Conservation (phyloP, 2,113 vertebrate species). For the Tachysurus vachellii region DNA sequence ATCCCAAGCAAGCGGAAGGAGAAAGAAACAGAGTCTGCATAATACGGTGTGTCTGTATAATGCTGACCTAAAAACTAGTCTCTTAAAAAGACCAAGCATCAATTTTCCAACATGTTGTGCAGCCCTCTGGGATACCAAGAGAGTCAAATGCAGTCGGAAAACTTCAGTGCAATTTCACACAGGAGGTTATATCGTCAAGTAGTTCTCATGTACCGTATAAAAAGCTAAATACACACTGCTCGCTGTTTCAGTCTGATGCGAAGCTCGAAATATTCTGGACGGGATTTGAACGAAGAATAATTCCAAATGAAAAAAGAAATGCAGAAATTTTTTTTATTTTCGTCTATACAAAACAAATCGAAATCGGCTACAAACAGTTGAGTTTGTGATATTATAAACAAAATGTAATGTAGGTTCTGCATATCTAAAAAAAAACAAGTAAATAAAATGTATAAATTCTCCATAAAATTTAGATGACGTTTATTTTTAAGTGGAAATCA, state of each 20-base stretch:
- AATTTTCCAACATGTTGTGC: constrained; percentile 42
- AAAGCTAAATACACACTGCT: neutral
- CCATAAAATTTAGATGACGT: neutral
- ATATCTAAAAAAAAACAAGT: neutral
- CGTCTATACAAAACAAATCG: neutral
- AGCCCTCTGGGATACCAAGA: constrained; percentile 13
- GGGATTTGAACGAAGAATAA: neutral
- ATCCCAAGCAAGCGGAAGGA: constrained; percentile 41
- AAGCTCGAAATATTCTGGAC: neutral
- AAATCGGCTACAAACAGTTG: neutral
- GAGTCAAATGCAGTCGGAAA: neutral
- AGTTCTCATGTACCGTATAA: neutral
- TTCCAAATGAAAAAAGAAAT: neutral
- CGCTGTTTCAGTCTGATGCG: neutral
- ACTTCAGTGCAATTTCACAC: neutral
- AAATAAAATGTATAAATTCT: neutral
- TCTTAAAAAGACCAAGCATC: constrained; percentile 45
- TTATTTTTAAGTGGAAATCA: neutral
- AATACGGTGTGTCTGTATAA: constrained; percentile 52
- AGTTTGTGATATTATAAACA: neutral
- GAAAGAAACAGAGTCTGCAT: constrained; percentile 45
- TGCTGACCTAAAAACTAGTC: constrained; percentile 57
- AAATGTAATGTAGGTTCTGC: neutral
- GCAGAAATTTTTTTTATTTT: neutral
- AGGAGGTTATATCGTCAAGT: neutral